These are phyloP conservation scores for Tragopan temminckii DNA, from an alignment of 2,797 vertebrate species.

Conservation along the genomic window DNA sequence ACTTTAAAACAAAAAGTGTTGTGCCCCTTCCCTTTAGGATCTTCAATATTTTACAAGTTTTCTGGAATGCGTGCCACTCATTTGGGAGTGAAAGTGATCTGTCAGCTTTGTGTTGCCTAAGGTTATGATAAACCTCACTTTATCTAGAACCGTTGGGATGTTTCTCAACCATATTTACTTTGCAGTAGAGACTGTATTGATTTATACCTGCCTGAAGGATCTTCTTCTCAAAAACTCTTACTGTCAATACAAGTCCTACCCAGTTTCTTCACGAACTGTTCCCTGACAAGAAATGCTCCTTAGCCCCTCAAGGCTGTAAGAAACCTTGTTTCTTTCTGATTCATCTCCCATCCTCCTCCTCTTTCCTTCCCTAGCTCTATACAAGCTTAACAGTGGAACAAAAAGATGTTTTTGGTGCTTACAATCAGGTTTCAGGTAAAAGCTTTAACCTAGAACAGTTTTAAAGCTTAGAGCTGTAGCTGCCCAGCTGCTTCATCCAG, in stretches of 20 bases:
- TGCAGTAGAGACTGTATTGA: not conserved
- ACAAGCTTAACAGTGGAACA: not conserved
- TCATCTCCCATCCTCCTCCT: not conserved
- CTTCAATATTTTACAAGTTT: not conserved
- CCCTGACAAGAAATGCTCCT: not conserved
- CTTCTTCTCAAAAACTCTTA: constrained; percentile 38
- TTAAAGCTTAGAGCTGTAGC: not conserved
- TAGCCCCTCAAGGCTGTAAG: not conserved
- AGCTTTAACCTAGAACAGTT: not conserved
- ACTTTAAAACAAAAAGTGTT: not conserved
- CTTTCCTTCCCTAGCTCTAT: not conserved
- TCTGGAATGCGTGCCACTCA: not conserved
- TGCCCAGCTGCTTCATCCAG: not conserved
- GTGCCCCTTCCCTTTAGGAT: not conserved
- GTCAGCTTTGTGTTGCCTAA: not conserved
- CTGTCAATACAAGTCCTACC: not conserved
- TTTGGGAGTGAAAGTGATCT: not conserved
- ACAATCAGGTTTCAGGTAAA: not conserved
- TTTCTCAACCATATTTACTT: constrained; percentile 1
- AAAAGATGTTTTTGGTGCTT: not conserved
- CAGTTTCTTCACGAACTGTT: not conserved
- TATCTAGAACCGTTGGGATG: not conserved
- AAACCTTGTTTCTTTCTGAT: not conserved
- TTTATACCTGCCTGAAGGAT: constrained; percentile 9
- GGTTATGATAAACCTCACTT: not conserved